Conservation (phyloP, 2,113 vertebrate genomes). For the Carassius auratus region DNA sequence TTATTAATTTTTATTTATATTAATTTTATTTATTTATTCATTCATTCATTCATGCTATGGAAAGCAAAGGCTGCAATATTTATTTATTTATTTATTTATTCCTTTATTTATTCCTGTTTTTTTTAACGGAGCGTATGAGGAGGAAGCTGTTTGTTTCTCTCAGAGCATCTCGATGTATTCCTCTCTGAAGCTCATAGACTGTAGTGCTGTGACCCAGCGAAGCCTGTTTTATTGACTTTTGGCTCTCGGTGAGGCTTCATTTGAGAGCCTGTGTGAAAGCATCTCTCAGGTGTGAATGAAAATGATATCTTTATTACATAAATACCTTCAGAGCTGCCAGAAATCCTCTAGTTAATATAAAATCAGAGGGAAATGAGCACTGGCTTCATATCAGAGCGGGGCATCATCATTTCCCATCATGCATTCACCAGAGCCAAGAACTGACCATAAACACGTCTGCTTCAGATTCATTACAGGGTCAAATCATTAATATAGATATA, state of each 20-base stretch:
- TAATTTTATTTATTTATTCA: no score
- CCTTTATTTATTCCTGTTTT: no score
- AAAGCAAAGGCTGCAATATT: no score
- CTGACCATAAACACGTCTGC: neutral
- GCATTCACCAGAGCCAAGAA: neutral
- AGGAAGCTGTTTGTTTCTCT: no score
- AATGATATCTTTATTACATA: neutral
- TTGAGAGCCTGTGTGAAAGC: neutral
- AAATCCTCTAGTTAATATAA: neutral
- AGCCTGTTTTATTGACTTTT: neutral
- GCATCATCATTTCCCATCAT: neutral
- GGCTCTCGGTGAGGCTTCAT: neutral
- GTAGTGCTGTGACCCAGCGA: neutral
- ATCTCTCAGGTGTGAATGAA: conserved; percentile 2
- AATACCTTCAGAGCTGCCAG: neutral
- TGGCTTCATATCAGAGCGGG: neutral
- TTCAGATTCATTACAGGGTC: neutral
- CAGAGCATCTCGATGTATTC: neutral
- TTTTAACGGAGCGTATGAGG: neutral
- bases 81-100: no score
- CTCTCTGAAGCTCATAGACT: neutral
- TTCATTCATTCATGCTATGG: no score
- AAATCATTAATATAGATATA: neutral
- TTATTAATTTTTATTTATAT: no score
- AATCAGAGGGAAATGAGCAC: neutral